Conservation (phyloP, 2,113 vertebrate genomes). For the cattle (Bos taurus) region ARS-UCD2.0 NC_037343.1:50926001-50926500, state of each 20-base stretch:
- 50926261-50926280: neutral
- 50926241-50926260: neutral
- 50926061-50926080: neutral
- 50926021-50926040: neutral
- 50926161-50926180: neutral
- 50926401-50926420: neutral
- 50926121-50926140: neutral
- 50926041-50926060: neutral
- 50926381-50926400: neutral
- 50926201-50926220: neutral
- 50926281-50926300: neutral
- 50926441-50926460: neutral
- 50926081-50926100: neutral
- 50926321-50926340: neutral
- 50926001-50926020: neutral
- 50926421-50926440: neutral
- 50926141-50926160: neutral
- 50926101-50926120: neutral
- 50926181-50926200: neutral
- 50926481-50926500: neutral
- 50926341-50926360: neutral
- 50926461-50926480: neutral
- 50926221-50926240: neutral
- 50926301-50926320: neutral
- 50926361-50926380: neutral